Conservation (phyloP, 1,140 invertebrate genomes). For the Danaus plexippus region DNA sequence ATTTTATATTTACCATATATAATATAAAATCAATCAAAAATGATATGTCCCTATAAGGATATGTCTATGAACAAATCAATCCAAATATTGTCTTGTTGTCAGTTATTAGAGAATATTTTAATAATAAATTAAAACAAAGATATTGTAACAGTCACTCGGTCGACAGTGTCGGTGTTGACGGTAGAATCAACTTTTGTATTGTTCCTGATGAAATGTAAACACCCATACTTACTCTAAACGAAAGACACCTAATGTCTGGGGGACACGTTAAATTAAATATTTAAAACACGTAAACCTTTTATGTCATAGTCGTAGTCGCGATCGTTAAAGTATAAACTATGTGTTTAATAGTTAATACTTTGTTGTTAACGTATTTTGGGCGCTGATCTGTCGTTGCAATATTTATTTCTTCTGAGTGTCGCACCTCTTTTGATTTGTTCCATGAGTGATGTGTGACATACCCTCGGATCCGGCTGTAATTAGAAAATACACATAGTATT, state of each 20-base stretch:
- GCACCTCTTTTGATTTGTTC: conserved; percentile 92
- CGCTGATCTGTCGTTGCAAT: conserved; percentile 74
- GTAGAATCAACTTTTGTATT: conserved; percentile 5
- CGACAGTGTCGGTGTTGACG: too few species aligned
- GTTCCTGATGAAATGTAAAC: conserved; percentile 7
- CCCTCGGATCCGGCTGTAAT: conserved; percentile 77
- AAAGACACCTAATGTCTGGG: not conserved
- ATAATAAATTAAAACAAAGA: too few species aligned
- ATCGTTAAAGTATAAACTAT: conserved; percentile 1
- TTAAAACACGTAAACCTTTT: not conserved
- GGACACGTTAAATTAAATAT: too few species aligned
- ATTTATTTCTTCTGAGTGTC: conserved; percentile 79
- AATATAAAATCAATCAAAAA: too few species aligned
- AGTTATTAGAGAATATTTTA: too few species aligned
- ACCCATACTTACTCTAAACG: not conserved
- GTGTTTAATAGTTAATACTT: conserved; percentile 6
- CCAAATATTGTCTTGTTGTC: too few species aligned
- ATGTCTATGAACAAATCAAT: too few species aligned
- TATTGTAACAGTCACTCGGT: too few species aligned
- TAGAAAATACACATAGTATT: not conserved
- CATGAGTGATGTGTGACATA: conserved; percentile 85
- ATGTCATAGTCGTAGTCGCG: not conserved
- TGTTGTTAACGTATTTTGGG: conserved; percentile 62
- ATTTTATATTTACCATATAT: too few species aligned
- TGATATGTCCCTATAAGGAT: too few species aligned